Percentiles rank a stretch among this genome's conserved stretches.
These are phyloP conservation scores for Procambarus clarkii DNA, from an alignment of 1,140 invertebrate genomes.

Conservation along the genomic window DNA sequence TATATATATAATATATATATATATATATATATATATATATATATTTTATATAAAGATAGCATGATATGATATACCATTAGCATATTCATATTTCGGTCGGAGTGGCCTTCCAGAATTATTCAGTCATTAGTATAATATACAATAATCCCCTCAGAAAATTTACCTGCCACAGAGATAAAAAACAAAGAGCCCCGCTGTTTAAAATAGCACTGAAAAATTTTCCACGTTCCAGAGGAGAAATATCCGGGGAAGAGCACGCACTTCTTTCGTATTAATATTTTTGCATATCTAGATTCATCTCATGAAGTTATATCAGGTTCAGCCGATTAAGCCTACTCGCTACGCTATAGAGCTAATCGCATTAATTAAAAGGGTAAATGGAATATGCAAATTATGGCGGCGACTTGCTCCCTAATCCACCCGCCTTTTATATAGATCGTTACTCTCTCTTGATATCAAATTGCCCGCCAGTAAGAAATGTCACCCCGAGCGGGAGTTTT, in stretches of 20 bases:
- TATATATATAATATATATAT: not conserved
- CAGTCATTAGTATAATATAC: constrained; percentile 31
- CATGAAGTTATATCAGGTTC: constrained; percentile 67
- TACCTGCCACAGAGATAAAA: not conserved
- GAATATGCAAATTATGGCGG: constrained; percentile 65
- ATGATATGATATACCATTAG: constrained; percentile 3
- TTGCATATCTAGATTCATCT: constrained; percentile 70
- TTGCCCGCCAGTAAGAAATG: not conserved
- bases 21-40: constrained; percentile 1
- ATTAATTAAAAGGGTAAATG: constrained; percentile 72
- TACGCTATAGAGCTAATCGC: constrained; percentile 65
- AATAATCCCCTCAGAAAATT: constrained; percentile 4
- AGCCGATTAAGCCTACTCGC: constrained; percentile 67
- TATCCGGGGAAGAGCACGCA: not conserved
- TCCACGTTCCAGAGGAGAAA: not conserved
- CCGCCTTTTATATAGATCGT: constrained; percentile 23
- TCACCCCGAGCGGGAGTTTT: too few species aligned
- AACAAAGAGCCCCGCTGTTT: not conserved
- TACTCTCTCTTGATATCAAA: not conserved
- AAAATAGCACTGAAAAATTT: not conserved
- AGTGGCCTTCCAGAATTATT: not conserved
- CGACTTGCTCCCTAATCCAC: constrained; percentile 41
- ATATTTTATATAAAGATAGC: not conserved
- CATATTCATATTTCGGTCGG: constrained; percentile 10
- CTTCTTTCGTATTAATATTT: constrained; percentile 61